Conservation (phyloP, 2,888 invertebrate genomes). For the Onchidella celtica region DNA sequence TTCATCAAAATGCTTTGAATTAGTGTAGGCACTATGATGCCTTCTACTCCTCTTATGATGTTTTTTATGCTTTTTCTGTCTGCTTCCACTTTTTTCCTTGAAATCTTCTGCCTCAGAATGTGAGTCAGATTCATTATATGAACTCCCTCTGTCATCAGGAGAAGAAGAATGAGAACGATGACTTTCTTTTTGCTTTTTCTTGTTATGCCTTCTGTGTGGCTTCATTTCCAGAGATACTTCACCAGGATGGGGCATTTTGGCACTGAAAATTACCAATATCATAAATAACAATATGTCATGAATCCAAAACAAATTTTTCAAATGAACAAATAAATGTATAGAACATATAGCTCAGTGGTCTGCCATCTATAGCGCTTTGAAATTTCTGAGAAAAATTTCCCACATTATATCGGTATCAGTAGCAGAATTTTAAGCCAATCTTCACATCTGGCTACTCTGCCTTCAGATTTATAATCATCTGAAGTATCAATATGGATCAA, state of each 20-base stretch:
- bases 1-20: no score
- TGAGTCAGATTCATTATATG: neutral
- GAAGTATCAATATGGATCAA: no score
- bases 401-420: no score
- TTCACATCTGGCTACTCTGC: no score
- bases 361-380: no score
- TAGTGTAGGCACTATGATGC: conserved; percentile 8
- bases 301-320: no score
- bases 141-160: neutral
- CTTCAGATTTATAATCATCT: no score
- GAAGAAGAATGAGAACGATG: neutral
- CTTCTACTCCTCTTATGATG: conserved; percentile 12
- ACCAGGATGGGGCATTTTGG: neutral
- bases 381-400: no score
- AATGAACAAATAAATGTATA: no score
- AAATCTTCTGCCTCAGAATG: neutral
- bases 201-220: neutral
- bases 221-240: neutral
- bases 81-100: neutral
- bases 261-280: neutral
- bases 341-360: no score
- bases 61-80: neutral
- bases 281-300: no score
- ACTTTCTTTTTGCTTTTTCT: neutral
- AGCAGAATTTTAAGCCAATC: no score